Percentiles rank a stretch among this genome's conserved stretches.
These are phyloP conservation scores for Lepidonotus clava DNA, from an alignment of 2,888 invertebrate species.

Conservation along the genomic window DNA sequence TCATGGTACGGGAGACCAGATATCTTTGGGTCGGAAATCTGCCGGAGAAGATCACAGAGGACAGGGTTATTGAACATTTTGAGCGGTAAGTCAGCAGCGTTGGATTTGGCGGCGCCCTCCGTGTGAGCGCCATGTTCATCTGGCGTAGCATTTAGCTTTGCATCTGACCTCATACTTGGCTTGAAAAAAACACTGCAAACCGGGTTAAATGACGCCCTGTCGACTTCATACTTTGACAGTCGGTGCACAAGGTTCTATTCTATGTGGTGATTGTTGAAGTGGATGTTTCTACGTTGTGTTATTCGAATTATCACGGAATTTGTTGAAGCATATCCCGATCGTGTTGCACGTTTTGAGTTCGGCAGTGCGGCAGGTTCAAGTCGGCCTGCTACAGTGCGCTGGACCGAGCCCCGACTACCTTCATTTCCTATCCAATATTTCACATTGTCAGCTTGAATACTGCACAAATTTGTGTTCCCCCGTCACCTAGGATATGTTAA, in stretches of 20 bases:
- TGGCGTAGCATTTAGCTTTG: background rate
- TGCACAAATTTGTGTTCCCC: background rate
- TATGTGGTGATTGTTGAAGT: background rate
- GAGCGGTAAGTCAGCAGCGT: constrained; percentile 82
- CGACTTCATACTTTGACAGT: background rate
- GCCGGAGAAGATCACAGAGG: constrained; percentile 99
- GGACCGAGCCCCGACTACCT: background rate
- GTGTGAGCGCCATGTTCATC: constrained; percentile 46
- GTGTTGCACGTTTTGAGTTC: constrained; percentile 5
- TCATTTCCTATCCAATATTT: constrained; percentile 14
- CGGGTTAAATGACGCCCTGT: constrained; percentile 12
- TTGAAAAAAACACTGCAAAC: constrained; percentile 40
- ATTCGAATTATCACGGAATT: background rate
- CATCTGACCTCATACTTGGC: constrained; percentile 21
- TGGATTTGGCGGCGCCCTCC: constrained; percentile 56
- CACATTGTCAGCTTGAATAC: background rate
- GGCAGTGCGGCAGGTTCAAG: too few species aligned
- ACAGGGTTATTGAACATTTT: constrained; percentile 97
- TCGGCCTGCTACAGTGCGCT: constrained; percentile 29
- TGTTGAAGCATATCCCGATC: background rate
- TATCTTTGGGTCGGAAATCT: constrained; percentile 99
- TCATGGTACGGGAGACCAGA: constrained; percentile 99
- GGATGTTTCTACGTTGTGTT: background rate
- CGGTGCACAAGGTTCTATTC: background rate
- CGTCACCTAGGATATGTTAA: background rate